These are phyloP conservation scores for Caenorhabditis tropicalis DNA, from an alignment of 1,140 invertebrate species.

Conservation along the genomic window DNA sequence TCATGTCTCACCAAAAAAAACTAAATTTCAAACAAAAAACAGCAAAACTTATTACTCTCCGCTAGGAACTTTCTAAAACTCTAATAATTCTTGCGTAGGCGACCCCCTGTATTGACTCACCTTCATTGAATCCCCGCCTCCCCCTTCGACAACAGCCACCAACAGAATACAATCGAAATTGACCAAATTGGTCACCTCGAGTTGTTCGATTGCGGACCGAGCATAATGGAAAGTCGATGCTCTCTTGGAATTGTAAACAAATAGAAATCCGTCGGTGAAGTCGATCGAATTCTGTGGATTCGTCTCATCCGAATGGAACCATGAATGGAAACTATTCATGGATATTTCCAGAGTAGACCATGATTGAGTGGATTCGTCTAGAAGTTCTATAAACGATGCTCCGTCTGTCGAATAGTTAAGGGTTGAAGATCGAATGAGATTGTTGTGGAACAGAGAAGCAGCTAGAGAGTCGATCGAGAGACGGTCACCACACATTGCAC, in stretches of 20 bases:
- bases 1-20: too few relatives aligned
- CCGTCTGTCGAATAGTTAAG: background rate
- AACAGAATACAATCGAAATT: slow-evolving; percentile 34
- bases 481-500: slow-evolving; percentile 20
- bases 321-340: background rate
- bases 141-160: background rate
- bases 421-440: background rate
- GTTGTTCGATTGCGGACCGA: slow-evolving; percentile 28
- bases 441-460: background rate
- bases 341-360: background rate
- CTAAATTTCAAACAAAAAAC: too few relatives aligned
- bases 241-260: background rate
- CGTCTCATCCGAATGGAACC: background rate
- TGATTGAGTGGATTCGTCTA: background rate
- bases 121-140: slow-evolving; percentile 7
- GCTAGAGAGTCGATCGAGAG: background rate
- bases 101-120: slow-evolving; percentile 35
- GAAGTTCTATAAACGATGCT: background rate
- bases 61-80: too few relatives aligned
- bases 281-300: background rate
- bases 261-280: background rate
- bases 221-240: slow-evolving; percentile 31
- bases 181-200: background rate
- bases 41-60: too few relatives aligned
- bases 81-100: background rate